Percentiles rank a stretch among this genome's conserved stretches.
These are phyloP conservation scores for Centrocercus urophasianus DNA, from an alignment of 2,113 vertebrate genomes.

Conservation along the genomic window DNA sequence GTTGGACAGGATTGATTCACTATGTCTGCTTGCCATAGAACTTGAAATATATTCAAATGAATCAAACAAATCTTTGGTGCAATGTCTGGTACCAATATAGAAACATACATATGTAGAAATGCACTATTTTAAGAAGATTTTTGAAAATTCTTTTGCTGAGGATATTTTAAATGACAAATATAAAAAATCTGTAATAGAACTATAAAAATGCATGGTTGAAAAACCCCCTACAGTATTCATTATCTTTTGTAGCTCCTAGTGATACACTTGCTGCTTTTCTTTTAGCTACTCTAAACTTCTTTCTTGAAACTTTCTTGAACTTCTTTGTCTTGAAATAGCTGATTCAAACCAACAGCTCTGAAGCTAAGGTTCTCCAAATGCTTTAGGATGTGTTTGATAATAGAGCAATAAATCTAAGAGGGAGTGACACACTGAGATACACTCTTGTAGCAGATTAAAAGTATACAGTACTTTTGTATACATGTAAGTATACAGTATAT, in stretches of 20 bases:
- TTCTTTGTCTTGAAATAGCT: neutral
- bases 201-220: neutral
- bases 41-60: neutral
- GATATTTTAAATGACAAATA: neutral
- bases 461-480: neutral
- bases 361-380: too few relatives aligned
- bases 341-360: neutral
- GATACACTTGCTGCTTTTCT: accelerated
- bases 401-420: neutral
- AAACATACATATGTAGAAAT: neutral
- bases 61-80: neutral
- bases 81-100: neutral
- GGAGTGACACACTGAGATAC: neutral
- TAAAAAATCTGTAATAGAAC: neutral
- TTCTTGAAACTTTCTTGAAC: neutral
- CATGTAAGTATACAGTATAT: neutral
- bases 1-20: neutral
- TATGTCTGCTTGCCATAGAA: neutral
- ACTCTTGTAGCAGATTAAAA: neutral
- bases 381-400: neutral
- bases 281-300: neutral
- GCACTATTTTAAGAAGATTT: neutral
- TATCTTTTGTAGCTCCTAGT: neutral
- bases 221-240: neutral
- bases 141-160: neutral